A percentile compares a stretch with the other conserved stretches of the same genome.
Conservation (phyloP, 2,888 invertebrate species). For the Pyrrhia umbra region DNA sequence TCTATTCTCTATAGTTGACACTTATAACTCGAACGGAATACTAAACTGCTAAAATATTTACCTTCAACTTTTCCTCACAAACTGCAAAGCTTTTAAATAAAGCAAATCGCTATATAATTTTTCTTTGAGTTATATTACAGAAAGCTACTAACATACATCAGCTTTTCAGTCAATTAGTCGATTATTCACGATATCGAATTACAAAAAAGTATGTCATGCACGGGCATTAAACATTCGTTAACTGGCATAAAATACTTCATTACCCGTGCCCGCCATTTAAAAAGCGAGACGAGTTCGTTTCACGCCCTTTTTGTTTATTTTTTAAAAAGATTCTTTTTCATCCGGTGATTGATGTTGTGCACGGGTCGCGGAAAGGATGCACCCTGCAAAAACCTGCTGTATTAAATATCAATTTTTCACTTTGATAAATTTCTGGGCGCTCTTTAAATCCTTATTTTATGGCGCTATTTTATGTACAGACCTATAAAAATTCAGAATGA, state of each 20-base stretch:
- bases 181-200: constrained; percentile 65
- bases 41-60: constrained; percentile 34
- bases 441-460: constrained; percentile 64
- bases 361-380: constrained; percentile 68
- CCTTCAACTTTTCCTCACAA: constrained; percentile 21
- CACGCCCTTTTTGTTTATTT: constrained; percentile 74
- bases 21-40: constrained; percentile 24
- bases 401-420: constrained; percentile 84
- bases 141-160: constrained; percentile 56
- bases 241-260: constrained; percentile 71
- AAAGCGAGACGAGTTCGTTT: constrained; percentile 65
- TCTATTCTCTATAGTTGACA: constrained; percentile 39
- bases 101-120: constrained; percentile 7
- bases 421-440: constrained; percentile 71
- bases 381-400: constrained; percentile 74
- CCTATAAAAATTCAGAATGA: constrained; percentile 28
- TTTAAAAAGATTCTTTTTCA: constrained; percentile 71
- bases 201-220: constrained; percentile 51
- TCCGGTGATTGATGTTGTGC: constrained; percentile 77
- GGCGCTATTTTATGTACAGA: constrained; percentile 25
- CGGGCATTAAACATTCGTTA: constrained; percentile 60
- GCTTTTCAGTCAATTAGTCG: constrained; percentile 70
- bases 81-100: constrained; percentile 28
- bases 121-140: neutral
- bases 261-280: constrained; percentile 67